A percentile compares a stretch with the other conserved stretches of the same genome.
phyloP scores from a whole-genome alignment of 1,140 invertebrate species.

The Aphaenogaster ashmeadi region DNA sequence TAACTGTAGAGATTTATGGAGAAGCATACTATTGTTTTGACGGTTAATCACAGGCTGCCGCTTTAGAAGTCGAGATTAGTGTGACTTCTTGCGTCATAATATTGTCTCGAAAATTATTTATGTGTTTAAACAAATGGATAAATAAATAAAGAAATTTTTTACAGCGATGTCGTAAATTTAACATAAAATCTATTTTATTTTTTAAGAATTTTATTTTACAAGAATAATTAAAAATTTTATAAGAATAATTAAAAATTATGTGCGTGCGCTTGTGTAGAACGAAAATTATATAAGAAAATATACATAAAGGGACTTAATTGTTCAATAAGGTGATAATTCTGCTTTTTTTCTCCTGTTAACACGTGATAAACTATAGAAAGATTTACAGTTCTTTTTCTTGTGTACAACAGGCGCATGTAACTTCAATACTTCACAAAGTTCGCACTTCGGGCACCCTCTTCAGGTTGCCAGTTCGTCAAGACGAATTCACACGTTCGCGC shows the following conservation, averaged over 20 bases:
- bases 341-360: slow-evolving; percentile 10
- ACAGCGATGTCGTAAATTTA: background rate
- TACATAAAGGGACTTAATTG: background rate
- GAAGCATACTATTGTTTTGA: slow-evolving; percentile 14
- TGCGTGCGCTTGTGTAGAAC: too few species aligned
- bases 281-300: background rate
- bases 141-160: background rate
- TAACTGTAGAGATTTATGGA: slow-evolving; percentile 46
- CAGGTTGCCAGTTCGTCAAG: background rate
- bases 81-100: background rate
- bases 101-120: slow-evolving; percentile 25
- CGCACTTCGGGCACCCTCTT: background rate
- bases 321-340: background rate
- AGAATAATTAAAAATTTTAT: background rate
- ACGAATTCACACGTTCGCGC: slow-evolving; percentile 14
- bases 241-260: background rate
- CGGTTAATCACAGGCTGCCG: background rate
- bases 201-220: background rate
- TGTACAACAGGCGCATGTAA: background rate
- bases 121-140: background rate
- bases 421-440: background rate
- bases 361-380: background rate
- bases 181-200: background rate
- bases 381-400: background rate
- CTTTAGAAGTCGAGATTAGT: background rate